Conservation (phyloP, 2,888 invertebrate species). For the Cantharis rufa region DNA sequence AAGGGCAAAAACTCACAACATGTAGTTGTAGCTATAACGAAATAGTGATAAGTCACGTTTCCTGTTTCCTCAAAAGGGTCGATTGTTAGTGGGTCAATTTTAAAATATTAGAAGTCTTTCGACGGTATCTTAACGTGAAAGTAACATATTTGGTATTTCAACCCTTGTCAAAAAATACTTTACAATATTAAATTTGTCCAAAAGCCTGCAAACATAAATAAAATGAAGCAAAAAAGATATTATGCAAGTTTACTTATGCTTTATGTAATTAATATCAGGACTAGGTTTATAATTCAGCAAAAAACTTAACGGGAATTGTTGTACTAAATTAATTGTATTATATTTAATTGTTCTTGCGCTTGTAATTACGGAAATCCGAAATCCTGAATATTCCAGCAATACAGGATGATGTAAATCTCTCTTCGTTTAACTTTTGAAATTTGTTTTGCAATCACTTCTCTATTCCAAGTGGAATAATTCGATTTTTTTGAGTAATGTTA, state of each 20-base stretch:
- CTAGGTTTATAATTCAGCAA: not conserved
- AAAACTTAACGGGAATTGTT: not conserved
- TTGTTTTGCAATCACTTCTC: too few species aligned
- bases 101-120: not conserved
- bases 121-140: not conserved
- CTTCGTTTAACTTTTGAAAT: not conserved
- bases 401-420: not conserved
- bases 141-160: not conserved
- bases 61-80: constrained; percentile 4
- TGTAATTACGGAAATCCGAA: not conserved
- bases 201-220: not conserved
- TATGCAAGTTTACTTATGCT: not conserved
- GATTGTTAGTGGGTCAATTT: not conserved
- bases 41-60: constrained; percentile 17
- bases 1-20: not conserved
- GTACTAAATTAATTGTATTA: not conserved
- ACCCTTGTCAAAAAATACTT: not conserved
- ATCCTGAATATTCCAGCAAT: not conserved
- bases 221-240: not conserved
- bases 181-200: not conserved
- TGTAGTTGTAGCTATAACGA: not conserved
- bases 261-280: not conserved
- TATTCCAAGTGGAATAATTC: too few species aligned
- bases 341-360: not conserved
- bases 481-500: too few species aligned